Conservation (phyloP, 2,888 invertebrate genomes). For the Cheilosia vulpina region DNA sequence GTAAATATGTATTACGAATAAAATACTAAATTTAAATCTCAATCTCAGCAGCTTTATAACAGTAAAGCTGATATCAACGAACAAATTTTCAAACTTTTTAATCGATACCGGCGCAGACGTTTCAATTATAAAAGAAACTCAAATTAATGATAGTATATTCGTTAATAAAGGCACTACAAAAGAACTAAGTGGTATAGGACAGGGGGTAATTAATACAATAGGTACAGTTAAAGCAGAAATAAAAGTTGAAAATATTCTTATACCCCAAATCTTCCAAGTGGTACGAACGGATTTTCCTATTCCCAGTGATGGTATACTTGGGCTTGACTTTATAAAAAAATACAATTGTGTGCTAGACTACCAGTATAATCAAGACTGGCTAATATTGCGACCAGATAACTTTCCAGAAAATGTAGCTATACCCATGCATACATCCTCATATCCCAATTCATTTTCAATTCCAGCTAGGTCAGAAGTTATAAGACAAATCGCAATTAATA, state of each 20-base stretch:
- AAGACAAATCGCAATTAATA: too few relatives aligned
- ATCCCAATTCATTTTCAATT: too few relatives aligned
- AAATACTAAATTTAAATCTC: constrained; percentile 3
- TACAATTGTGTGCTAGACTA: neutral
- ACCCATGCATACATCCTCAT: neutral
- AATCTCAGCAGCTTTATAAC: constrained; percentile 4
- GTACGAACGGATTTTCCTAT: constrained; percentile 4
- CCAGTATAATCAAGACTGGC: neutral
- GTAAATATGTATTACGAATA: neutral
- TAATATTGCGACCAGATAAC: neutral
- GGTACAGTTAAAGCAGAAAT: neutral
- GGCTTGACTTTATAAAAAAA: neutral
- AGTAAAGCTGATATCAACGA: neutral
- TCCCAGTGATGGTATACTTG: constrained; percentile 14
- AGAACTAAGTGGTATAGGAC: neutral
- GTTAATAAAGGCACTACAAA: neutral
- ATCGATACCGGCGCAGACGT: neutral
- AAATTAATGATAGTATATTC: too few relatives aligned
- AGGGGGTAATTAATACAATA: neutral
- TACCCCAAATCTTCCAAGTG: too few relatives aligned
- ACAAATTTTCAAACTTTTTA: constrained; percentile 1
- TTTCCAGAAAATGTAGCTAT: constrained; percentile 4
- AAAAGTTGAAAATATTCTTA: neutral
- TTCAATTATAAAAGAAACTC: neutral
- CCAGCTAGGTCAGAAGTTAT: too few relatives aligned